A percentile compares a stretch with the other conserved stretches of the same genome.
Conservation (phyloP, 2,113 vertebrate species). For the Actenoides hombroni region DNA sequence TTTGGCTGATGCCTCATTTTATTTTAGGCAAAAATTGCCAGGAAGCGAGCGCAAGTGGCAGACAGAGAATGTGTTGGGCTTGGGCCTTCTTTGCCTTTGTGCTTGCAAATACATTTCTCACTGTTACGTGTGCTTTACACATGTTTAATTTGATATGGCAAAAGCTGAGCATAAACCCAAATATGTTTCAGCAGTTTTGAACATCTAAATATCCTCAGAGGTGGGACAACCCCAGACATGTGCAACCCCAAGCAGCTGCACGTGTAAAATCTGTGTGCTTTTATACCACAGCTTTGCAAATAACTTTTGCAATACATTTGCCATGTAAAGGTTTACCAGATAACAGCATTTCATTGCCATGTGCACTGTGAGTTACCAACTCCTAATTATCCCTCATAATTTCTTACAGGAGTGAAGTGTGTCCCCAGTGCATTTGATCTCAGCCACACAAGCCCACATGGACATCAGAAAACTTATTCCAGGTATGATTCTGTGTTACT, state of each 20-base stretch:
- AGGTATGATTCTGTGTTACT: not conserved
- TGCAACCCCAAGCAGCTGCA: not conserved
- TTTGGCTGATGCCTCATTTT: not conserved
- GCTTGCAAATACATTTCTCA: not conserved
- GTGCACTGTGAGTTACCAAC: not conserved
- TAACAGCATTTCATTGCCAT: not conserved
- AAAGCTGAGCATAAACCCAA: not conserved
- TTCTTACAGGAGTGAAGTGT: not conserved
- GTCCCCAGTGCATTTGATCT: not conserved
- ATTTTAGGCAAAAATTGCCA: not conserved
- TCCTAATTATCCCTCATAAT: not conserved
- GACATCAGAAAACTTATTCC: not conserved
- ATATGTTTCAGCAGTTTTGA: not conserved
- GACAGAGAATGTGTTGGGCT: fast-evolving
- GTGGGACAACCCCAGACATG: not conserved
- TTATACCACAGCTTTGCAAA: not conserved
- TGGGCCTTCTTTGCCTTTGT: not conserved
- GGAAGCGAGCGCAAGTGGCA: fast-evolving
- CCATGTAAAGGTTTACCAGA: not conserved
- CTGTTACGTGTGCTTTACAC: not conserved
- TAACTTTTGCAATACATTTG: not conserved
- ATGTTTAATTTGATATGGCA: not conserved
- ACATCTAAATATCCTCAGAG: not conserved
- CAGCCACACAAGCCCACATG: not conserved
- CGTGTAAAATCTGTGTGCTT: not conserved